Conservation (phyloP, 2,888 invertebrate species). For the Dexiosoma caninum region DNA sequence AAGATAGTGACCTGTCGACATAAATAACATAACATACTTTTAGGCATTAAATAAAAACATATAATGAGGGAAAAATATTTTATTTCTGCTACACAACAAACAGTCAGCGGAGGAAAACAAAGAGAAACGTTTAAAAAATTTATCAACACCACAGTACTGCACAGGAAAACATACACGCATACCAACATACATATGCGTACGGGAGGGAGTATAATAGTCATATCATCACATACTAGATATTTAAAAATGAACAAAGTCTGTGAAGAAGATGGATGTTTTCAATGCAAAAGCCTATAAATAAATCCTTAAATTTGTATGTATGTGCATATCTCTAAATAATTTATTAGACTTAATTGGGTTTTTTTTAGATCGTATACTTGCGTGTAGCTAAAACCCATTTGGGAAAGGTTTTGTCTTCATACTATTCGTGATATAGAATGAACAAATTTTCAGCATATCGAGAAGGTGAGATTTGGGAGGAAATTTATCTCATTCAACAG, state of each 20-base stretch:
- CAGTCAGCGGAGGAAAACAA: too few relatives aligned
- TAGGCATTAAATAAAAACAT: slow-evolving; percentile 36
- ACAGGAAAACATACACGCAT: too few relatives aligned
- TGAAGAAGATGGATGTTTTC: background rate
- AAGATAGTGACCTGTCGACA: too few relatives aligned
- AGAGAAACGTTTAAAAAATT: background rate
- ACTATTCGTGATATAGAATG: background rate
- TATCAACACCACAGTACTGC: too few relatives aligned
- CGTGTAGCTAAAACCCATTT: background rate
- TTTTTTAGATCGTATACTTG: background rate
- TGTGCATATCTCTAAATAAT: background rate
- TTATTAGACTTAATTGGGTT: background rate
- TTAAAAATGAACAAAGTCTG: too few relatives aligned
- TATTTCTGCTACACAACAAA: background rate
- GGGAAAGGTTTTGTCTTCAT: background rate
- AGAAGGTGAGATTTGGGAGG: background rate
- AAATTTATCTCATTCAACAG: slow-evolving; percentile 16
- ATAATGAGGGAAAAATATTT: background rate
- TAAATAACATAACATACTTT: slow-evolving; percentile 57
- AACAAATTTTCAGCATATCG: background rate
- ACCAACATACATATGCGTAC: too few relatives aligned
- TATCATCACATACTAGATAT: too few relatives aligned
- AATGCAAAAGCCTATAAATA: background rate
- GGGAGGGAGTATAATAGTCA: too few relatives aligned
- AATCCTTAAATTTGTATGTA: background rate